Evolutionary conservation across 2,888 invertebrate genomes (phyloP).

Genomic region (Endotricha flammealis): DNA sequence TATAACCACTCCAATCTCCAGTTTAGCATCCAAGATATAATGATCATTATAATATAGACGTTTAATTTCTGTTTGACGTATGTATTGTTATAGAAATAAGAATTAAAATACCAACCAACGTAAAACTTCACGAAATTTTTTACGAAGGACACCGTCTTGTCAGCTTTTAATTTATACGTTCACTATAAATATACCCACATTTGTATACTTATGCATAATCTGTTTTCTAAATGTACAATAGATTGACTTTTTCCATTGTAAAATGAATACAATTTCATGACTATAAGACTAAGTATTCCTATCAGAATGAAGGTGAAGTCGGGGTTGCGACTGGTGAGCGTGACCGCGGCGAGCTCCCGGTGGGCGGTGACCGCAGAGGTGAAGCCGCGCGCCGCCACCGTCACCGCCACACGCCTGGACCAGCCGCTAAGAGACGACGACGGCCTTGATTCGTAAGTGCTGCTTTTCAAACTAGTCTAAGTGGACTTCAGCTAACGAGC

Average conservation of each 20-base stretch:
- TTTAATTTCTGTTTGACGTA: too few relatives aligned
- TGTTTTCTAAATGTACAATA: too few relatives aligned
- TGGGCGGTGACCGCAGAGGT: slow-evolving; percentile 95
- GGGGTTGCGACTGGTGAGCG: slow-evolving; percentile 90
- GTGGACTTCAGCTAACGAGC: slow-evolving; percentile 7
- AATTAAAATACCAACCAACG: too few relatives aligned
- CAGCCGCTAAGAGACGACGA: slow-evolving; percentile 63
- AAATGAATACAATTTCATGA: too few relatives aligned
- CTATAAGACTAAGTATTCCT: slow-evolving; percentile 18
- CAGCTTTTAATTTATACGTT: too few relatives aligned
- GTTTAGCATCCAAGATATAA: slow-evolving; percentile 24
- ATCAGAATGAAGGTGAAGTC: slow-evolving; percentile 92
- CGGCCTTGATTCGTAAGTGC: slow-evolving; percentile 51
- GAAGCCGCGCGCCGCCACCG: slow-evolving; percentile 91
- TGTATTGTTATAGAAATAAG: too few relatives aligned
- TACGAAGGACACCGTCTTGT: too few relatives aligned
- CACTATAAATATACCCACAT: too few relatives aligned
- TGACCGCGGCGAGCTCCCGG: slow-evolving; percentile 84
- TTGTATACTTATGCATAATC: too few relatives aligned
- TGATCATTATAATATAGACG: slow-evolving; percentile 4
- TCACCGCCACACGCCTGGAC: slow-evolving; percentile 85
- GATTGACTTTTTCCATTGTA: too few relatives aligned
- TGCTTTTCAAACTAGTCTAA: slow-evolving; percentile 10
- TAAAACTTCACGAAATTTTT: too few relatives aligned
- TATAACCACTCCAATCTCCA: slow-evolving; percentile 44